Conservation (phyloP, 2,888 invertebrate species). For the Clostera curtula region DNA sequence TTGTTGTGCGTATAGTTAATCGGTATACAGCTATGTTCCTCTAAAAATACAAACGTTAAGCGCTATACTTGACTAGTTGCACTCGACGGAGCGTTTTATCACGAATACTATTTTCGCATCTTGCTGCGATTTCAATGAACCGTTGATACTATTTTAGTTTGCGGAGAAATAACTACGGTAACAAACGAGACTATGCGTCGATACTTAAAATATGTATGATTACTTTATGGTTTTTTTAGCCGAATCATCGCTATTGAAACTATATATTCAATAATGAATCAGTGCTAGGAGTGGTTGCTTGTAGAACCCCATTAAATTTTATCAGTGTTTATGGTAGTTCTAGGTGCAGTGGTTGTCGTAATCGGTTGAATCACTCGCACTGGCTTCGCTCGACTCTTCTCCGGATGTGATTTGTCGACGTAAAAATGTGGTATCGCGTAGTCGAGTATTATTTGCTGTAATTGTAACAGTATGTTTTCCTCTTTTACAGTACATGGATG, state of each 20-base stretch:
- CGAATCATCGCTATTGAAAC: too few species aligned
- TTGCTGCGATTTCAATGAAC: conserved; percentile 28
- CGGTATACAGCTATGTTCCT: too few species aligned
- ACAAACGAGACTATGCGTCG: conserved; percentile 17
- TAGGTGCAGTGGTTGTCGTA: conserved; percentile 42
- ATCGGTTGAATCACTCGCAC: conserved; percentile 60
- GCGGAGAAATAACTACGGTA: conserved; percentile 24
- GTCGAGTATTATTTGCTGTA: conserved; percentile 46
- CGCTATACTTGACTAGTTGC: too few species aligned
- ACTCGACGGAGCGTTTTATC: too few species aligned
- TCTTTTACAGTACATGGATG: conserved; percentile 45
- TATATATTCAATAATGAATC: conserved; percentile 14
- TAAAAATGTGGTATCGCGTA: conserved; percentile 67
- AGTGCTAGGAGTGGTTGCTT: conserved; percentile 27
- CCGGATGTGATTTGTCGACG: conserved; percentile 73
- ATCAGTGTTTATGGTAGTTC: conserved; percentile 48
- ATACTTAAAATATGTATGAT: too few species aligned
- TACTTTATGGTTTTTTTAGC: too few species aligned
- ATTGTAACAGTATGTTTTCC: conserved; percentile 64
- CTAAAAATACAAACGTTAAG: too few species aligned
- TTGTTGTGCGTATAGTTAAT: conserved; percentile 10
- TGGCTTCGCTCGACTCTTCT: conserved; percentile 46
- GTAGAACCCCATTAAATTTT: conserved; percentile 37
- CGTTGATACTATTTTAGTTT: conserved; percentile 35
- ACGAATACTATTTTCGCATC: conserved; percentile 23